Base-by-base conservation (phyloP, 2,797 vertebrate species). In the Sphenodon punctatus region DNA sequence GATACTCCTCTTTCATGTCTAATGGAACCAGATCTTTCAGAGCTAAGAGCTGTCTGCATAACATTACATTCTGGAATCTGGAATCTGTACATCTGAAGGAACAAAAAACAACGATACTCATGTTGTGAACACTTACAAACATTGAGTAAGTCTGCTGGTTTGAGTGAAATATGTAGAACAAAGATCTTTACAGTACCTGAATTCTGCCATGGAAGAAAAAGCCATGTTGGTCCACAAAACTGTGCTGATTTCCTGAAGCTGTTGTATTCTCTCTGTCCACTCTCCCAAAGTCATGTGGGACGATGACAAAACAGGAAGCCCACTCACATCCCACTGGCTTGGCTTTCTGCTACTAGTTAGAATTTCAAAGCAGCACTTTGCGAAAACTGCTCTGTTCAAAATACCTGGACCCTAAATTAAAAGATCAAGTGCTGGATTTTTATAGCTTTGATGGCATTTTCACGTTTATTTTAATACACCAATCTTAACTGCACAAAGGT, bases 221-320 rank as follows among this genome's bases (percentile, higher is more conserved):
- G 96, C 89, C 96, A 98, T 95, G 71, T 99, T 99, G 80, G 97
- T 97, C 98, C 98, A 99, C 73, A 99, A 89, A 7, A 95, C 94
- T 1, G 95, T 90, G 48, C 90, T 97, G 64, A 98, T 89, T 66
- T 98, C 97, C 83, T 95, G 96, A 36, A 99, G 97, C 93, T 99
- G 99, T 78, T 96, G 95, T 46, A 96, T 94, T 91, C 97, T 96
- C 91, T 98, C 97, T 87, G 92, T 94, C 96, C 97, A 98, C 87
- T 97, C 98, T 45, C 97, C 98, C 63, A 99, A 92, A 23, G 96
- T 97, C 80, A 99, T 96, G 1, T 94, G 94, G 14, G 97, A 98
- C 49, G 97, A 96, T 5, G 96, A 96, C 46, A 98, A 93, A 56
- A 98, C 93, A 27, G 96, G 92, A 19, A 94, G 90, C 13, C 94